Conservation (phyloP, 2,888 invertebrate genomes). For the Leptura quadrifasciata region DNA sequence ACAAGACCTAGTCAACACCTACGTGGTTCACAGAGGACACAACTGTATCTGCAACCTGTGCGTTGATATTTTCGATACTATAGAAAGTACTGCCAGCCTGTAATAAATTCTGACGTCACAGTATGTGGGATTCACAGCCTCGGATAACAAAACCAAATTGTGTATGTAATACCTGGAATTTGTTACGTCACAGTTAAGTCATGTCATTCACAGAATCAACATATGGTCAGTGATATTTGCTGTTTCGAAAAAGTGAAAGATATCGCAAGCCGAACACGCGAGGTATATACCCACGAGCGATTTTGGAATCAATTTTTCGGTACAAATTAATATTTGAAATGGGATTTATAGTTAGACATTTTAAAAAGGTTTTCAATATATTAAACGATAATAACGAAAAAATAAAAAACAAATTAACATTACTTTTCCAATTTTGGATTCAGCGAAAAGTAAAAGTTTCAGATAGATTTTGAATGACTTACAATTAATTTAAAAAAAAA, state of each 20-base stretch:
- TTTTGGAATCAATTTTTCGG: too few species aligned
- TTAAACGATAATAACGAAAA: too few species aligned
- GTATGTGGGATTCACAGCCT: constrained; percentile 48
- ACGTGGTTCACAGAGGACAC: constrained; percentile 25
- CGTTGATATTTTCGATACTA: constrained; percentile 11
- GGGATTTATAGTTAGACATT: too few species aligned
- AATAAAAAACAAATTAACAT: too few species aligned
- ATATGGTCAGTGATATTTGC: constrained; percentile 33
- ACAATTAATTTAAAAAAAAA: too few species aligned
- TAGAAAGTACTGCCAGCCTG: constrained; percentile 36
- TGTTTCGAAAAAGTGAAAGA: constrained; percentile 17
- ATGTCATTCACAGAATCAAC: constrained; percentile 27
- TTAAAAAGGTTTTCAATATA: too few species aligned
- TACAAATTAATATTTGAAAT: too few species aligned
- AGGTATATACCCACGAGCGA: too few species aligned
- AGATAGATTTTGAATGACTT: too few species aligned
- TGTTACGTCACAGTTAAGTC: constrained; percentile 36
- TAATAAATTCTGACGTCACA: constrained; percentile 40
- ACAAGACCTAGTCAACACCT: constrained; percentile 41
- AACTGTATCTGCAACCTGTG: constrained; percentile 19
- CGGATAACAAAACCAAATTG: constrained; percentile 44
- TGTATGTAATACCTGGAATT: constrained; percentile 33
- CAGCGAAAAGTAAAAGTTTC: too few species aligned
- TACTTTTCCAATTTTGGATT: too few species aligned
- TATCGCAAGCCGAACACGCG: too few species aligned